phyloP scores from a whole-genome alignment of 2,797 vertebrate genomes.

The Xenopus petersii region DNA sequence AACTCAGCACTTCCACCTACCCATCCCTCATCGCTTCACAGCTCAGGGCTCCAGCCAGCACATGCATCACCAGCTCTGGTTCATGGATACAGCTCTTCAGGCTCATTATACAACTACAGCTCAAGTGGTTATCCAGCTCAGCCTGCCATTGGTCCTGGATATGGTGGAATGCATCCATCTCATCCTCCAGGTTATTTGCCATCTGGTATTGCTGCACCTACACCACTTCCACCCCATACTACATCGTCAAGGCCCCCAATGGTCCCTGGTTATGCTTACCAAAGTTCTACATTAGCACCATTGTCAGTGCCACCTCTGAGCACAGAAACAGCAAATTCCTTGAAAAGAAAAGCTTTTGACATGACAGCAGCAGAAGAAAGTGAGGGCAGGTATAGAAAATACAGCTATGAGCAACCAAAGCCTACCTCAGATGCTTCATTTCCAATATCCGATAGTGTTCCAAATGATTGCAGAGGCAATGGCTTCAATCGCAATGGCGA shows the following conservation, averaged over 20 bases:
- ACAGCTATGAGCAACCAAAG: constrained; percentile 82
- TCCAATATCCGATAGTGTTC: constrained; percentile 66
- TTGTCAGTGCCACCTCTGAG: constrained; percentile 50
- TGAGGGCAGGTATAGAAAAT: constrained; percentile 84
- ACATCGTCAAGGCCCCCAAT: constrained; percentile 68
- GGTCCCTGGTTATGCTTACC: constrained; percentile 81
- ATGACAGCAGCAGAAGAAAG: constrained; percentile 73
- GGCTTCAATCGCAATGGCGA: constrained; percentile 70
- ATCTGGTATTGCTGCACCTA: constrained; percentile 80
- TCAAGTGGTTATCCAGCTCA: constrained; percentile 79
- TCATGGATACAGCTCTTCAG: constrained; percentile 80
- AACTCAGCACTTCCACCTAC: constrained; percentile 80
- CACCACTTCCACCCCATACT: constrained; percentile 70
- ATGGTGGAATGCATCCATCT: constrained; percentile 72
- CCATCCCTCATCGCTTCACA: constrained; percentile 58
- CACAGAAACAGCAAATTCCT: constrained; percentile 60
- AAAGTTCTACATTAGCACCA: constrained; percentile 62
- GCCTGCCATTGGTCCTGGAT: constrained; percentile 70
- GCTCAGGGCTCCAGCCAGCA: constrained; percentile 72
- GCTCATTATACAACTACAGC: constrained; percentile 84
- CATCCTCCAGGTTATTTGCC: constrained; percentile 81
- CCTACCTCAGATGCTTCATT: constrained; percentile 67
- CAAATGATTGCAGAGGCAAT: constrained; percentile 79
- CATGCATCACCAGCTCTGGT: constrained; percentile 79
- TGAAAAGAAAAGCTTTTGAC: constrained; percentile 92